Evolutionary conservation across 2,888 invertebrate species (phyloP), one percentile per base, ranked within the genome.

Genomic region (Trichogramma dendrolimi): DNA sequence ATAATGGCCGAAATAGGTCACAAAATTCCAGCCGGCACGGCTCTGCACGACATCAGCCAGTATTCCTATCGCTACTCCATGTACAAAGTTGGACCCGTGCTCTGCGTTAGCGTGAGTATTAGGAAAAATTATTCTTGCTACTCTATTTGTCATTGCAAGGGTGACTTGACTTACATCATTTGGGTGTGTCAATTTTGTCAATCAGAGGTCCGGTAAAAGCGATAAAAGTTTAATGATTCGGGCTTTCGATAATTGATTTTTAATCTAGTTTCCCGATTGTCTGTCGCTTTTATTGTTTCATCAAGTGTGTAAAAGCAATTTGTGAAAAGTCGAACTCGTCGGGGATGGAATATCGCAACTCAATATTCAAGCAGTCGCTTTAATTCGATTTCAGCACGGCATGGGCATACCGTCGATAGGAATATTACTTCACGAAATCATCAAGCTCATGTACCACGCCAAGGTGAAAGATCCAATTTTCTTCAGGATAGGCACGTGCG

Each of bases 331-430:
- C 27, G 27, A 27, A 27, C 27, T 27, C 27, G 27, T 27, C 27
- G 27, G 27, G 27, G 27, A 27, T 27, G 27, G 3, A 27, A 27
- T 27, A 1, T 27, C 27, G 27, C 27, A 27, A 27, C 27, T 27
- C 27, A 27, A 27, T 27, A 27, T 27, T 27, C 27, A 27, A 27
- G 27, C 27, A 27, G 27, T 27, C 27, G 27, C 27, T 27, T 2
- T 27, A 11, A 11, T 50, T 11, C n/a, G 46, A 46, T 27, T 27
- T 1, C 81, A 95, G 94, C 99, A 99, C 76, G 99, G 98, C 62
- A 99, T 99, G 93, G 99, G 98, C 5, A 91, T 94, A 59, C 96
- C 98, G 5, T 98, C 98, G 0, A 88, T 97, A 60, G 93, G 94
- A 57, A 96, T 99, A 70, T 84, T 98, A 59, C 86, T 99, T 62